These are phyloP conservation scores for Tuberolachnus salignus DNA, from an alignment of 2,888 invertebrate species.

Conservation along the genomic window DNA sequence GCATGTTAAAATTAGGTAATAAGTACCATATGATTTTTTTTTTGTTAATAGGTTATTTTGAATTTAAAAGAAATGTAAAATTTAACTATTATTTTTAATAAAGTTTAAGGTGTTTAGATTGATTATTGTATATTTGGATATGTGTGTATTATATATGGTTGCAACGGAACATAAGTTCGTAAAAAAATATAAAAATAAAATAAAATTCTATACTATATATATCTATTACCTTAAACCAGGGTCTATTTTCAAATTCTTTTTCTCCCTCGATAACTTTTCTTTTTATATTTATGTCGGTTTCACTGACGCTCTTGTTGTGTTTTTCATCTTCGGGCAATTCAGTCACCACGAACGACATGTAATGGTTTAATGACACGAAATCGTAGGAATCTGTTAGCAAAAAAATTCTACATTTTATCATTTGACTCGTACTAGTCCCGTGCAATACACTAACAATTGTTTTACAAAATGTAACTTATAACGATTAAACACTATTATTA, in stretches of 20 bases:
- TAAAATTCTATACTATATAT: too few species aligned
- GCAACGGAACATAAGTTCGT: too few species aligned
- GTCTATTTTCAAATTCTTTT: neutral
- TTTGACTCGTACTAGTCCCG: neutral
- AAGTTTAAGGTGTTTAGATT: too few species aligned
- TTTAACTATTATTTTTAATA: neutral
- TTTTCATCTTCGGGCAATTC: neutral
- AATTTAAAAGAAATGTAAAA: too few species aligned
- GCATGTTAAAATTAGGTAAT: neutral
- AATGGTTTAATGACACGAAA: slow-evolving; percentile 5
- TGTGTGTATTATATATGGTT: too few species aligned
- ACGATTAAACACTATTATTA: too few species aligned
- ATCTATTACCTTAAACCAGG: neutral
- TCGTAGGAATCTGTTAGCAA: slow-evolving; percentile 4
- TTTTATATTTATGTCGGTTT: neutral
- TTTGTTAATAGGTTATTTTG: too few species aligned
- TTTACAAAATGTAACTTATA: too few species aligned
- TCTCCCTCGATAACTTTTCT: neutral
- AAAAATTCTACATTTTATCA: neutral
- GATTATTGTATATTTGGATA: too few species aligned
- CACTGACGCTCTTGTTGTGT: neutral
- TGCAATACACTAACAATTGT: too few species aligned
- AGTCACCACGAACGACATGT: neutral
- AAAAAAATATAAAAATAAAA: too few species aligned
- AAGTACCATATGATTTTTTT: neutral